A percentile compares a stretch with the other conserved stretches of the same genome.
phyloP scores from a whole-genome alignment of 2,797 vertebrate genomes.

The Gymnodraco acuticeps region DNA sequence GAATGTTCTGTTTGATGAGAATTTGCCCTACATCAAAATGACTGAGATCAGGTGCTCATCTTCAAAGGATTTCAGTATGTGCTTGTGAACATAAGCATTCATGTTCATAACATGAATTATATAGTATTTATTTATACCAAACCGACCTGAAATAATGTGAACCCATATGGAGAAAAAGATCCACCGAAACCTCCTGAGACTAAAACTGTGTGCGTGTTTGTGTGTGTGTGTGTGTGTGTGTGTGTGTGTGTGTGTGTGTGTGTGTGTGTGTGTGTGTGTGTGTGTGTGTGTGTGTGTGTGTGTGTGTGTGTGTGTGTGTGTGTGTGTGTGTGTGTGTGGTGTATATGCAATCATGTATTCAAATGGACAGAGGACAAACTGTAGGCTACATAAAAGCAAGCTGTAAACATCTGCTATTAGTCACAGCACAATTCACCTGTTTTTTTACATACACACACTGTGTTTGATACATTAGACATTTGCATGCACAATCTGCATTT shows the following conservation, averaged over 20 bases:
- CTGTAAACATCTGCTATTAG: constrained; percentile 75
- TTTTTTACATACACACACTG: constrained; percentile 58
- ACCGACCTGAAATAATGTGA: constrained; percentile 36
- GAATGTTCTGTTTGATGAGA: background rate
- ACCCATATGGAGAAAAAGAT: constrained; percentile 47
- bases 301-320: constrained; percentile 24
- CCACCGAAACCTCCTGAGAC: constrained; percentile 44
- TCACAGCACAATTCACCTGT: constrained; percentile 79
- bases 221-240: constrained; percentile 21
- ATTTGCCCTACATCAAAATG: constrained; percentile 26
- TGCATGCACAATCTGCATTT: constrained; percentile 83
- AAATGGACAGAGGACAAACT: constrained; percentile 51
- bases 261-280: background rate
- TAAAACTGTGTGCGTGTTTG: background rate
- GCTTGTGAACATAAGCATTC: constrained; percentile 3
- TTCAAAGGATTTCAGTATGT: constrained; percentile 22
- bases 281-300: background rate
- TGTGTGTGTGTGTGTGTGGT: constrained; percentile 16
- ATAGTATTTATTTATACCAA: constrained; percentile 28
- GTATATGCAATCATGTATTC: constrained; percentile 22
- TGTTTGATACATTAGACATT: constrained; percentile 78
- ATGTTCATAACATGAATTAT: constrained; percentile 8
- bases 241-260: constrained; percentile 22
- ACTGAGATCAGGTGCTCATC: constrained; percentile 52
- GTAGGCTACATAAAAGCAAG: constrained; percentile 39